A percentile compares a stretch with the other conserved stretches of the same genome.
Evolutionary conservation across 2,113 vertebrate genomes (phyloP).

Genomic region (Xiphorhynchus elegans): DNA sequence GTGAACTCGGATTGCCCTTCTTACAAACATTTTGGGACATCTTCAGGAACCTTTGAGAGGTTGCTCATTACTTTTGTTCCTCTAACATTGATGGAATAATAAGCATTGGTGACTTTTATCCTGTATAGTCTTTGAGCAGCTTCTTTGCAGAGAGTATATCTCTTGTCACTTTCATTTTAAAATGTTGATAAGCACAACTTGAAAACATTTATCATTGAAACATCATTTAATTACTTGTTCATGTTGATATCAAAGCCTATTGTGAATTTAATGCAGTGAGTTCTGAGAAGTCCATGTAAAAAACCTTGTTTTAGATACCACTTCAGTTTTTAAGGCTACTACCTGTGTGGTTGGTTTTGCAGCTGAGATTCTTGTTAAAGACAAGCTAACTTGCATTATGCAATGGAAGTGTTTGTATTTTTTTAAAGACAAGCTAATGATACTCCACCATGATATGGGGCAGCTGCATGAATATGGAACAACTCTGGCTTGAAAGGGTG

Average conservation of each 20-base stretch:
- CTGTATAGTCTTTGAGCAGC: background rate
- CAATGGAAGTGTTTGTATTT: background rate
- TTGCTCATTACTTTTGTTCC: background rate
- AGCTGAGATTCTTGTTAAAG: background rate
- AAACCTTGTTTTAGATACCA: background rate
- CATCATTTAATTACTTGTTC: background rate
- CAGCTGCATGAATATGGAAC: background rate
- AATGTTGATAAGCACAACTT: background rate
- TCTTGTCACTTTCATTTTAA: background rate
- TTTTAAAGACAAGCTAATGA: background rate
- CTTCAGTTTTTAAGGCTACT: background rate
- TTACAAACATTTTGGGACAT: background rate
- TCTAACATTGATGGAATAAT: rapidly evolving
- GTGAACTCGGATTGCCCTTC: background rate
- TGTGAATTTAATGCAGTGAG: background rate
- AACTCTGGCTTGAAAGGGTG: background rate
- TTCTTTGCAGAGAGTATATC: background rate
- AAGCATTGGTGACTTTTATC: background rate
- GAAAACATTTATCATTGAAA: background rate
- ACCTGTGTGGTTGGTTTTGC: background rate
- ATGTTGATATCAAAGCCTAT: background rate
- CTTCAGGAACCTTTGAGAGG: background rate
- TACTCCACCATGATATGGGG: background rate
- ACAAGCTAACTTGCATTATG: background rate
- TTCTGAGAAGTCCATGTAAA: background rate